Evolutionary conservation across 2,113 vertebrate species (phyloP), one percentile per base, ranked within the genome.

Genomic region (Stomatorhinus ivindoensis): DNA sequence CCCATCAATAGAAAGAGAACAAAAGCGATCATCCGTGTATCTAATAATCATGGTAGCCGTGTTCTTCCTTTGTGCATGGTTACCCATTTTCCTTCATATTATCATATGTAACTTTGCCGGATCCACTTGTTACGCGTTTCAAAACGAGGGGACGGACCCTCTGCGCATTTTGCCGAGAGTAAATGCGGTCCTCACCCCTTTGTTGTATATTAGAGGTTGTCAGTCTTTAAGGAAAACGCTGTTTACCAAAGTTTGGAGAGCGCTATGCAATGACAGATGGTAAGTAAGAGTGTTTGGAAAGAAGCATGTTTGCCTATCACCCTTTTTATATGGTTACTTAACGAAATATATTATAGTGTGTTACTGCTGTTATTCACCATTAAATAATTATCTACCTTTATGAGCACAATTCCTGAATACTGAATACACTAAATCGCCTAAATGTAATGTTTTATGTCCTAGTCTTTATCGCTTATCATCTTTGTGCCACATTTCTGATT

Each of bases 171-270:
- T 96, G 73, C 95, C 96, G 31, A 91, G 95, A 15, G 10, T 96
- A 0, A 96, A 96, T 69, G 94, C 95, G 0, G 92, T 90, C 4
- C 58, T 96, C 50, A 96, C 95, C 2, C 96, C 95, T 0, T 6
- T 95, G 1, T 89, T 96, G 87, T 96, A 96, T 92, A 91, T 96
- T 44, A 90, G 92, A 88, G 95, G 96, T 10, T 96, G 96, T 91
- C 27, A 89, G 3, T 90, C 92, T 53, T 92, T 96, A 87, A 92
- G 91, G 76, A 89, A 44, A 5, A 93, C 92, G 19, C 91, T 96
- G 69, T 48, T 94, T 80, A 69, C 87, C 47, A 92, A 87, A 48
- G 94, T 96, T 50, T 94, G 95, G 94, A 93, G 91, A 91, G 21
- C 47, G 55, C 92, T 92, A 91, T 90, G 90, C 46, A 87, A 86